These are phyloP conservation scores for Lithobates sylvaticus DNA, from an alignment of 2,797 vertebrate genomes.

Conservation along the genomic window DNA sequence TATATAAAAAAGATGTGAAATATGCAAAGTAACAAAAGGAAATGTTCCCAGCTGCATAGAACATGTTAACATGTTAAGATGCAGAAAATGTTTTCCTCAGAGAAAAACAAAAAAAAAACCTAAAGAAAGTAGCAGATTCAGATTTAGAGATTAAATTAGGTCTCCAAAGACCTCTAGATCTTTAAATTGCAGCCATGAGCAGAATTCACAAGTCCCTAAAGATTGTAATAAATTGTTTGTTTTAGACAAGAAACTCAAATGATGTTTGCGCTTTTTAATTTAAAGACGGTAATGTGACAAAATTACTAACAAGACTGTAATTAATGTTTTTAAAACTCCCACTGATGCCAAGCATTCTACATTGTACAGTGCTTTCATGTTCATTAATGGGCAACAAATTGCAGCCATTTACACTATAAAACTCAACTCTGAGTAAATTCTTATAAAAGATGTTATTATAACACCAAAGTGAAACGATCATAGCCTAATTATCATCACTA, in stretches of 20 bases:
- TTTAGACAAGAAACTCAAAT: constrained; percentile 48
- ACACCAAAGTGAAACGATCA: neutral
- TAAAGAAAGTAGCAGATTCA: constrained; percentile 32
- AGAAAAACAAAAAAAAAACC: constrained; percentile 36
- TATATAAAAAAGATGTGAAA: constrained; percentile 16
- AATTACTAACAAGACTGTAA: constrained; percentile 43
- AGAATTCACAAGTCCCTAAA: constrained; percentile 26
- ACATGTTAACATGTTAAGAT: constrained; percentile 38
- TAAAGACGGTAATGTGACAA: constrained; percentile 48
- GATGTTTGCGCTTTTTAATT: constrained; percentile 42
- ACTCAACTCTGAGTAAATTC: neutral
- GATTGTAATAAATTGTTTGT: constrained; percentile 58
- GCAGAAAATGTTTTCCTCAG: constrained; percentile 47
- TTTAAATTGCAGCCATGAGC: constrained; percentile 52
- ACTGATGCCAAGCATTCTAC: constrained; percentile 26
- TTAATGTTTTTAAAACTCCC: constrained; percentile 43
- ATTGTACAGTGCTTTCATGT: neutral
- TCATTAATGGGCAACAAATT: neutral
- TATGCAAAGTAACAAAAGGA: constrained; percentile 23
- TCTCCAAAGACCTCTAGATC: constrained; percentile 51
- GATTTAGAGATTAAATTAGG: constrained; percentile 56
- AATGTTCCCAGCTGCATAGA: constrained; percentile 24
- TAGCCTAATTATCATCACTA: no score
- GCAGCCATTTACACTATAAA: neutral
- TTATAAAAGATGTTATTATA: neutral